Evolutionary conservation across 1,140 invertebrate species (phyloP).

Genomic region (Scylla paramamosain): DNA sequence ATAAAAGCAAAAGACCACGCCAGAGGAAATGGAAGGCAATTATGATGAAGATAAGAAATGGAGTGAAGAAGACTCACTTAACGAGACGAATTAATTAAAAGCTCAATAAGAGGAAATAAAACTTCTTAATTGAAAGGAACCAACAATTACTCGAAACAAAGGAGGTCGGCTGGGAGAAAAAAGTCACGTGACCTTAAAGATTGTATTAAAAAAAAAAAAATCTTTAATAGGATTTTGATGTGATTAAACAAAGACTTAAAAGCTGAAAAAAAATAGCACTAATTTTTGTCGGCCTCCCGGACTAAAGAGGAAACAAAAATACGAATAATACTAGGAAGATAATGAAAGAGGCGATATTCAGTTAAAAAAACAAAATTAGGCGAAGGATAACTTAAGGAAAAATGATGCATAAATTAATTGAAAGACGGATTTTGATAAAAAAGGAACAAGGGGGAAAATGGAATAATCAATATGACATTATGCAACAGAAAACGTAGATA

Average conservation of each 20-base stretch:
- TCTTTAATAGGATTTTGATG: slow-evolving; percentile 10
- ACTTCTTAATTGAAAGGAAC: slow-evolving; percentile 11
- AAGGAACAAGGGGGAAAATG: no score
- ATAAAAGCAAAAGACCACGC: background rate
- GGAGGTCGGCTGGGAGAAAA: background rate
- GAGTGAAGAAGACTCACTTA: background rate
- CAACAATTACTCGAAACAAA: slow-evolving; percentile 6
- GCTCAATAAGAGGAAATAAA: slow-evolving; percentile 5
- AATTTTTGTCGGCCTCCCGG: background rate
- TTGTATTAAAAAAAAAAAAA: background rate
- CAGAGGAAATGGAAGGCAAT: background rate
- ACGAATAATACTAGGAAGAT: background rate
- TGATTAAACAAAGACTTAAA: background rate
- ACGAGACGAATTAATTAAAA: slow-evolving; percentile 7
- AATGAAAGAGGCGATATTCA: background rate
- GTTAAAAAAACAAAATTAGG: background rate
- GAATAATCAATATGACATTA: no score
- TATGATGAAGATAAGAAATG: background rate
- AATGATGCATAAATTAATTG: background rate
- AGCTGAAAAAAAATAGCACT: background rate
- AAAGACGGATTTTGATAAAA: background rate
- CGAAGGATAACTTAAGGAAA: background rate
- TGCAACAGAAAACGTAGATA: no score
- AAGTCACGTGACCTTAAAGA: background rate
- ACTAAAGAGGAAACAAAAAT: background rate